Evolutionary conservation across 2,113 vertebrate genomes (phyloP), one percentile per base, ranked within the genome.

Genomic region (Gambusia affinis): DNA sequence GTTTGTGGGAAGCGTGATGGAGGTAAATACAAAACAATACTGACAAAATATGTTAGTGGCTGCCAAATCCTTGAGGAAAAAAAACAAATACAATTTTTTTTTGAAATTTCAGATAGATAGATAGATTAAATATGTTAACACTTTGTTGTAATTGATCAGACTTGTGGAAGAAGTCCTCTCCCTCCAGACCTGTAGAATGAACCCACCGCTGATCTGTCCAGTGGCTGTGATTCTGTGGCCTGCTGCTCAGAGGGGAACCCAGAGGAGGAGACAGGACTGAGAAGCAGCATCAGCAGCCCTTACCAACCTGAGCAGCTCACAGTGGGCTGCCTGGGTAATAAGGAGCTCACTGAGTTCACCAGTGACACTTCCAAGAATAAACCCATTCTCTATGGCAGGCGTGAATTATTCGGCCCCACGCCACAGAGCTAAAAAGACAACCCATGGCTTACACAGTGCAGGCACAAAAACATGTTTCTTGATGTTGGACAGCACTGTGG

Each of bases 161-260:
- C 44, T 47, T 47, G 4, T 47, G 5, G 44, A 47, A 47, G 14
- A 15, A 42, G 44, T 47, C 44, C 44, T 19, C 5, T 47, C 44
- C 15, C 14, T 47, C 44, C 44, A 47, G 44, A 17, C 44, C 17
- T 47, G 44, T 47, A 19, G 4, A 17, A 17, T 47, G 4, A 47
- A 47, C 44, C 15, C 44, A 47, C 5, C 5, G 17, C 15, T 19
- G 5, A 47, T 47, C 17, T 19, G 44, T 47, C 44, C 44, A 19
- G 44, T 47, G 44, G 44, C 44, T 47, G 44, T 47, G 54, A 69
- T 78, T 72, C 60, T 76, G 42, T 74, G 84, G 81, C 86, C 86
- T 86, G 69, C 65, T 66, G 3, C 44, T 19, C 17, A 47, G 44
- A 33, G 19, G 7, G 47, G 60, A 51, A 11, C 30, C 31, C 24